phyloP scores from a whole-genome alignment of 2,888 invertebrate species.

The Chloroclystis v-ata region DNA sequence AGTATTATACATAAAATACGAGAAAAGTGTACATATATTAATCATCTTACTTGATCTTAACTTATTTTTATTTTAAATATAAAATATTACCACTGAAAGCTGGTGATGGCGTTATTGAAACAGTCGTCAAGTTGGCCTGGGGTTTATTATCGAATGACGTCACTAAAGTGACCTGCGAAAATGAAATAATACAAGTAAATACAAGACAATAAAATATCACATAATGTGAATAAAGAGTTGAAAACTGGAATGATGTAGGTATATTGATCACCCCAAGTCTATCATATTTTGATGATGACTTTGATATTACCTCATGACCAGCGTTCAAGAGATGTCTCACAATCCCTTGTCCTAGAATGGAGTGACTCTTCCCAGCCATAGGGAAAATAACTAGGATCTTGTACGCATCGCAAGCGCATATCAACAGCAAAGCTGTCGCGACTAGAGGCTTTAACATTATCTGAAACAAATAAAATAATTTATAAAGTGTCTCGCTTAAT shows the following conservation, averaged over 20 bases:
- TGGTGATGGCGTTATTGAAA: conserved; percentile 30
- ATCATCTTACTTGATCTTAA: too few species aligned
- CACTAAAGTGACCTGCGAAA: conserved; percentile 44
- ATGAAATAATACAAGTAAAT: background rate
- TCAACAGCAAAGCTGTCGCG: background rate
- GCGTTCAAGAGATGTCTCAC: conserved; percentile 40
- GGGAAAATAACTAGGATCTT: conserved; percentile 43
- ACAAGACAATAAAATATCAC: too few species aligned
- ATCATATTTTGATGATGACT: background rate
- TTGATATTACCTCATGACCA: conserved; percentile 34
- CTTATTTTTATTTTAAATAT: too few species aligned
- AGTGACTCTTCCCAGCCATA: conserved; percentile 40
- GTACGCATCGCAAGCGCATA: conserved; percentile 32
- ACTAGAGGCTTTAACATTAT: background rate
- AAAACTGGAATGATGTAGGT: too few species aligned
- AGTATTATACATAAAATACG: too few species aligned
- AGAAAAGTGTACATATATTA: too few species aligned
- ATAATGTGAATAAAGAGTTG: too few species aligned
- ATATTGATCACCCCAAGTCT: too few species aligned
- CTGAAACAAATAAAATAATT: background rate
- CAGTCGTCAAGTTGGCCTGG: conserved; percentile 35
- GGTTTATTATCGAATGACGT: conserved; percentile 34
- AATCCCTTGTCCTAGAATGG: conserved; percentile 42
- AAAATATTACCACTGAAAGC: conserved; percentile 31
- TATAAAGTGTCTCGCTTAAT: too few species aligned